Base-by-base conservation (phyloP, 2,888 invertebrate species). In the Podabrus alpinus region DNA sequence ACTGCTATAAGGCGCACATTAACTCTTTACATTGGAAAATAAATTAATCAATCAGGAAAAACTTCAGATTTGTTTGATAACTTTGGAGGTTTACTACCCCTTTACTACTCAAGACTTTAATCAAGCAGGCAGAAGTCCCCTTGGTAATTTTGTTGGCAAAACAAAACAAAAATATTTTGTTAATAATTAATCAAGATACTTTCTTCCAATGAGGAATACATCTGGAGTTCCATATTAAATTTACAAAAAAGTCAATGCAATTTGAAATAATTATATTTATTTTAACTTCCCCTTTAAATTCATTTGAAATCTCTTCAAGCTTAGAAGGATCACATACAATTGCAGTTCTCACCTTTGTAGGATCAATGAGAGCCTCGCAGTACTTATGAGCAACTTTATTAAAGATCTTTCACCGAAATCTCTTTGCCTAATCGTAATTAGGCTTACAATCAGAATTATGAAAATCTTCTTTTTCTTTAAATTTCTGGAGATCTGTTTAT, bases 321-420 rank as follows among this genome's bases (percentile, higher is more conserved):
- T 95, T 95, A 75, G 92, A 89, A 13, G 95, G 93, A 85, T 94
- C 94, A 84, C 95, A 95, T 29, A 94, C 94, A 79, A 95, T 87
- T 15, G 93, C 91, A n/a, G 93, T 91, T 83, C 91, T 91, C 69
- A 91, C 89, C 74, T 87, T 83, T n/a, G 86, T 84, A 0, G 90
- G 86, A 82, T 92, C 90, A 85, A 95, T 94, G 76, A 96, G 87
- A 2, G 91, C 86, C 1, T 91, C 89, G 70, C 96, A 88, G 89
- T 95, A 95, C 80, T 90, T 90, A n/a, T 88, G 87, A 0, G 94
- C 95, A 72, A 95, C 92, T 78, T 89, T 88, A 80, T 89, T 89
- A 82, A 95, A n/a, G 88, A 77, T 92, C 91, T 1, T 88, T 90
- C 0, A 90, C 84, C 0, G 91, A 91, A 61, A 95, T 94, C 17